These are phyloP conservation scores for Drosophila ficusphila DNA, from an alignment of 1,140 invertebrate genomes.

Conservation along the genomic window DNA sequence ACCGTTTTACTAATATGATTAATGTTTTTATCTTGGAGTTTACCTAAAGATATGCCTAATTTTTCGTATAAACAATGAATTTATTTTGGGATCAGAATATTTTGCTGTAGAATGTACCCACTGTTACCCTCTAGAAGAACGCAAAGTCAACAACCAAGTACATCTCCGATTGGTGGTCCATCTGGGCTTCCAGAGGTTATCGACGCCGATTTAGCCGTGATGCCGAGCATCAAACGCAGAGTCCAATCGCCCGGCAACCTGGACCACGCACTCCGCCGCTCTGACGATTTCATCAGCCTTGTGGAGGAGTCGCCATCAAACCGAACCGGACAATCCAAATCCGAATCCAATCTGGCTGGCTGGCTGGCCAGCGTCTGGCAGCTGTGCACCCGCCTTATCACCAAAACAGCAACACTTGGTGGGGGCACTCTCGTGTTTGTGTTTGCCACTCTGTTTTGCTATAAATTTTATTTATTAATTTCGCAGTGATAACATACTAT, in stretches of 20 bases:
- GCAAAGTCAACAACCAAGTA: slow-evolving; percentile 39
- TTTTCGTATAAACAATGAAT: neutral
- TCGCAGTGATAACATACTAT: slow-evolving; percentile 60
- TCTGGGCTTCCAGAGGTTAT: slow-evolving; percentile 25
- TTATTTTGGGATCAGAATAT: neutral
- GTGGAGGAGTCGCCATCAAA: slow-evolving; percentile 18
- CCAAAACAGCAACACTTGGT: slow-evolving; percentile 10
- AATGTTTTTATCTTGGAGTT: too few relatives aligned
- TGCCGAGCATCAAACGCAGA: slow-evolving; percentile 3
- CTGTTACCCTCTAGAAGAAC: slow-evolving; percentile 4
- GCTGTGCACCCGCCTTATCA: slow-evolving; percentile 39
- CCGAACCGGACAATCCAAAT: slow-evolving; percentile 8
- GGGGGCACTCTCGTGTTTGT: slow-evolving; percentile 31
- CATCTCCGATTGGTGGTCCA: slow-evolving; percentile 8
- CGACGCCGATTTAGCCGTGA: neutral
- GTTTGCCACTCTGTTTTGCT: slow-evolving; percentile 54
- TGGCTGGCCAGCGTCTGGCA: slow-evolving; percentile 38
- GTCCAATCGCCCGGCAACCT: neutral
- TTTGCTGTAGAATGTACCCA: neutral
- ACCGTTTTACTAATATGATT: too few relatives aligned
- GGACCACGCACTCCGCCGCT: slow-evolving; percentile 23
- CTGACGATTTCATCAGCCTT: slow-evolving; percentile 55
- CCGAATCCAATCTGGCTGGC: slow-evolving; percentile 44
- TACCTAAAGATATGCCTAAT: neutral
- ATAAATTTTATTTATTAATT: slow-evolving; percentile 54